Evolutionary conservation across 2,113 vertebrate genomes (phyloP).

Genomic region (Anas platyrhynchos): DNA sequence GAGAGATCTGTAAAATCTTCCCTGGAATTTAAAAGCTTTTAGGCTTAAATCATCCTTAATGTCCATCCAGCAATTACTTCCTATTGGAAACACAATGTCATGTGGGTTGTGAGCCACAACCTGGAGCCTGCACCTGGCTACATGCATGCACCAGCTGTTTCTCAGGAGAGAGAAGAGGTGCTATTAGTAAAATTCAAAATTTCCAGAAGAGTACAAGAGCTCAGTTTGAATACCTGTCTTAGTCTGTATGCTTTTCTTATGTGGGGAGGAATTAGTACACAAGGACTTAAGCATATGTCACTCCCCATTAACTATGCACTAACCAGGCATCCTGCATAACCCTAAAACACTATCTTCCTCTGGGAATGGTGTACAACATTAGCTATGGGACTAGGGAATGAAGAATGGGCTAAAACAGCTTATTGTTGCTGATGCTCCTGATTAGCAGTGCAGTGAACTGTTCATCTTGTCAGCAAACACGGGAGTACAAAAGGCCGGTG

Average conservation of each 20-base stretch:
- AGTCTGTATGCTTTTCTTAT: background rate
- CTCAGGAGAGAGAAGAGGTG: background rate
- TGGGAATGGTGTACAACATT: accelerated
- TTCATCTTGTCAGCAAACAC: background rate
- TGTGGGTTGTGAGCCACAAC: background rate
- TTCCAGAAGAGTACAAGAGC: background rate
- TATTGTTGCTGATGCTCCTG: background rate
- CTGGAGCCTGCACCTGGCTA: background rate
- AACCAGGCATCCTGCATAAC: background rate
- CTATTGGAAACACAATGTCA: background rate
- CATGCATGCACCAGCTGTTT: background rate
- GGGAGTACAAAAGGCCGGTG: background rate
- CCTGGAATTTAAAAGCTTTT: background rate
- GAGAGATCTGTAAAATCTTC: background rate
- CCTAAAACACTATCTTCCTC: background rate
- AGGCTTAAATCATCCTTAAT: background rate
- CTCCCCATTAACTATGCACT: background rate
- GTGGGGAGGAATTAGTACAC: background rate
- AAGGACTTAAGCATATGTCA: accelerated
- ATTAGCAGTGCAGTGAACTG: background rate
- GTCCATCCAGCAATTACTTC: background rate
- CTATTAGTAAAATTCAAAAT: background rate
- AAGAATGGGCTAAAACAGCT: background rate
- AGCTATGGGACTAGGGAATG: background rate
- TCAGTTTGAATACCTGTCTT: background rate